These are phyloP conservation scores for Amblyraja radiata DNA, from an alignment of 2,797 vertebrate species.

Conservation along the genomic window DNA sequence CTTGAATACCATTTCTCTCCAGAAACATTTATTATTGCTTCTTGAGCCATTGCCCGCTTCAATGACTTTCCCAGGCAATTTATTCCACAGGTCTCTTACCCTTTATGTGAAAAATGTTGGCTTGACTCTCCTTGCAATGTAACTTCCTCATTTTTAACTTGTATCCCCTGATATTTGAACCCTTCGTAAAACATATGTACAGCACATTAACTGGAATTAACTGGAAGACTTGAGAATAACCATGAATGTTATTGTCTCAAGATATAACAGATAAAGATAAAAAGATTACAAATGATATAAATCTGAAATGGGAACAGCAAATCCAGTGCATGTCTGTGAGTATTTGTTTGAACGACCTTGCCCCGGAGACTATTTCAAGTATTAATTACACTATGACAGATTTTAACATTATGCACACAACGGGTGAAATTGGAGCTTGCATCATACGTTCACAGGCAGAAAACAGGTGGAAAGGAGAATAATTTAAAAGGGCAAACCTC, in stretches of 20 bases:
- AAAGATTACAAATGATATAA: background rate
- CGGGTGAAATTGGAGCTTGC: background rate
- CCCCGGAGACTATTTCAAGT: background rate
- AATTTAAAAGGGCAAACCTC: background rate
- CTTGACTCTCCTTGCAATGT: background rate
- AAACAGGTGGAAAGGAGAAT: background rate
- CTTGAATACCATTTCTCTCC: background rate
- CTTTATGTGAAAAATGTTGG: conserved; percentile 19
- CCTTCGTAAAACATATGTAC: conserved; percentile 20
- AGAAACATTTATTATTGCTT: background rate
- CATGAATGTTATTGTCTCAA: conserved; percentile 20
- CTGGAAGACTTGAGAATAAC: background rate
- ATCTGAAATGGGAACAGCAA: conserved; percentile 23
- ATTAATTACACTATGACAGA: background rate
- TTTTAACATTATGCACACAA: background rate
- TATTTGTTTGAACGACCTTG: background rate
- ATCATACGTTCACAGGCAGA: background rate
- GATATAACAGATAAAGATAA: conserved; percentile 8
- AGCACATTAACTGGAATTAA: conserved; percentile 14
- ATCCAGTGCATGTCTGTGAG: background rate
- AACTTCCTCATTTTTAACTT: conserved; percentile 30
- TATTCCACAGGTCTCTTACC: background rate
- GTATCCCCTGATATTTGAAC: conserved; percentile 17
- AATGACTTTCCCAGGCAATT: background rate
- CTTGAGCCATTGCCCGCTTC: conserved; percentile 13